phyloP scores from a whole-genome alignment of 30 jellyfish, hydroid and myxozoan species.

The Turritopsis rubra region DNA sequence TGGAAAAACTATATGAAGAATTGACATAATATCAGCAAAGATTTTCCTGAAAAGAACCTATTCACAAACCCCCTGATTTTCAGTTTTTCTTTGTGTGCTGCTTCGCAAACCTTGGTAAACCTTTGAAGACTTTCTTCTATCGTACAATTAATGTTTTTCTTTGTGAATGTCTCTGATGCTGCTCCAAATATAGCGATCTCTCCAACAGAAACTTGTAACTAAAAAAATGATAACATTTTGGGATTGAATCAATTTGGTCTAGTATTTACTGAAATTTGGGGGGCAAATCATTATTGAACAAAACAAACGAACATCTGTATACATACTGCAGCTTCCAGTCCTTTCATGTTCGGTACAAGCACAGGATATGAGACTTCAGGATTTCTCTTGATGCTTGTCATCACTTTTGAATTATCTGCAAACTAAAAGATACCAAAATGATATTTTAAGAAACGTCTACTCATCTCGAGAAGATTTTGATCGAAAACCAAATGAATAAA shows the following conservation, averaged over 20 bases:
- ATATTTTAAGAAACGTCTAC: not conserved
- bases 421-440: constrained; percentile 36
- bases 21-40: no score
- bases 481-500: not conserved
- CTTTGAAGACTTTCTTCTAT: constrained; percentile 78
- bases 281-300: no score
- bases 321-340: constrained; percentile 74
- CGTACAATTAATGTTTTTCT: constrained; percentile 85
- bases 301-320: no score
- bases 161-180: constrained; percentile 85
- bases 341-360: constrained; percentile 76
- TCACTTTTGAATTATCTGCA: constrained; percentile 60
- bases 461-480: not conserved
- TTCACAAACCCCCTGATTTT: constrained; percentile 67
- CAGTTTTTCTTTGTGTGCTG: constrained; percentile 52
- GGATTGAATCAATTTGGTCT: no score
- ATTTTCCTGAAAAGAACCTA: no score
- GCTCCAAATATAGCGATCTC: constrained; percentile 91
- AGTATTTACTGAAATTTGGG: no score
- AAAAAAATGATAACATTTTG: no score
- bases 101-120: constrained; percentile 57
- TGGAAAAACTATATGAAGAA: not conserved
- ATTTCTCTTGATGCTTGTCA: constrained; percentile 41
- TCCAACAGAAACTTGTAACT: constrained; percentile 53
- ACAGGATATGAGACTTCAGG: constrained; percentile 62